phyloP scores from a whole-genome alignment of 2,888 invertebrate species.

The Parnassius mnemosyne region DNA sequence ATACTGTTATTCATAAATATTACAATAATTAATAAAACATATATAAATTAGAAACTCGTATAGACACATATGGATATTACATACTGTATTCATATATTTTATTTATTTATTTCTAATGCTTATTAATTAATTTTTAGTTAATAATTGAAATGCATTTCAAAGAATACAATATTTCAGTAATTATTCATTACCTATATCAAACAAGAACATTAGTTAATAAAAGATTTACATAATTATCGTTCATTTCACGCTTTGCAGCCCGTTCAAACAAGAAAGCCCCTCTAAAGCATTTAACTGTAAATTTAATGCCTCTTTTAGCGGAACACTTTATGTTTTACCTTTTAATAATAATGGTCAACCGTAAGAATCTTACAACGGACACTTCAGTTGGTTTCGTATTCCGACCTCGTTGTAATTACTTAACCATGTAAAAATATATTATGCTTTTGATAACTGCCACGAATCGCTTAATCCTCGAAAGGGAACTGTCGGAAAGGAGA shows the following conservation, averaged over 20 bases:
- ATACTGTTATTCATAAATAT: too few relatives aligned
- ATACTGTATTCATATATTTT: too few relatives aligned
- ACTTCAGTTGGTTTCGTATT: conserved; percentile 9
- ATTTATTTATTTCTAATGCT: too few relatives aligned
- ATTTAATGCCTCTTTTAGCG: background rate
- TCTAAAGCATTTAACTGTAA: conserved; percentile 9
- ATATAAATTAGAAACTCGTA: too few relatives aligned
- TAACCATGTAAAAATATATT: conserved; percentile 26
- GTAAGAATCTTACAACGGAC: conserved; percentile 12
- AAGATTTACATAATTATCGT: too few relatives aligned
- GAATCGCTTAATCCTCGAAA: conserved; percentile 24
- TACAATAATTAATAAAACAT: too few relatives aligned
- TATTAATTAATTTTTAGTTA: too few relatives aligned
- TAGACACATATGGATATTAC: too few relatives aligned
- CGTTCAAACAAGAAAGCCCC: background rate
- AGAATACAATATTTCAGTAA: too few relatives aligned
- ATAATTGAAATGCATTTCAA: too few relatives aligned
- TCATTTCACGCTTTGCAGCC: background rate
- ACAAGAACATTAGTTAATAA: too few relatives aligned
- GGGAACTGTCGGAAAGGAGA: conserved; percentile 22
- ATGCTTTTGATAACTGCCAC: conserved; percentile 25
- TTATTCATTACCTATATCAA: too few relatives aligned
- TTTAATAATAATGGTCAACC: conserved; percentile 6
- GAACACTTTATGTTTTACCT: background rate
- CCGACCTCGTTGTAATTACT: conserved; percentile 19